Base-by-base conservation (phyloP, 2,797 vertebrate genomes). In the Monodelphis domestica region DNA sequence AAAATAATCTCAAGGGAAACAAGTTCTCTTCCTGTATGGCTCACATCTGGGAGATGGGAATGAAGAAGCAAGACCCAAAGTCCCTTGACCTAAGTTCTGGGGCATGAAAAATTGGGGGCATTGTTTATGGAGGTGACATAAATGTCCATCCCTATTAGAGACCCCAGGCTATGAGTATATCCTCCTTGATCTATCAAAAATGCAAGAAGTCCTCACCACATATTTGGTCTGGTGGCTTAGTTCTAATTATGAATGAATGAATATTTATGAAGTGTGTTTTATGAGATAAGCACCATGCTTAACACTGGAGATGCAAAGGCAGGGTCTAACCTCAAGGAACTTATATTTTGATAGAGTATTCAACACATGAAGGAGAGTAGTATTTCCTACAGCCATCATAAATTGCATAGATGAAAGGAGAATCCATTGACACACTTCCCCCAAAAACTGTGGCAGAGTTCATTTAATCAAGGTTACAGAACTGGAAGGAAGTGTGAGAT, bases 11-110 rank as follows among this genome's bases (percentile, higher is more conserved):
- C 57, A 59, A 84, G 90, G 10, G 15, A 94, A 33, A 56, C 28
- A 29, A 45, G 53, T 50, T 94, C 30, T 59, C 50, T 63, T n/a
- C 91, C 24, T 17, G n/a, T 10, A 15, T 3, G 12, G n/a, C 56
- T 59, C 63, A 87, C 91, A 95, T 92, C 91, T 93, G 96, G 94
- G 96, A 97, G 24, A 89, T 53, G 14, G 38, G 87, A 88, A 1
- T 88, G 89, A 53, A 11, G 24, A 96, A 15, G 0, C 33, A 93
- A 94, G 51, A 78, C 51, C 21, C 89, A 91, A 78, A 78, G 15
- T 52, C n/a, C 12, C 87, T 93, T 92, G 95, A 38, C 30, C 7
- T 0, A 11, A 2, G 9, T 59, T 59, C 57, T 59, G 33, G 59
- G 29, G 11, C 57, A 59, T 59, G 11, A 59, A 59, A 59, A 59